phyloP scores from a whole-genome alignment of 2,888 invertebrate species.

The Synanthedon tipuliformis region DNA sequence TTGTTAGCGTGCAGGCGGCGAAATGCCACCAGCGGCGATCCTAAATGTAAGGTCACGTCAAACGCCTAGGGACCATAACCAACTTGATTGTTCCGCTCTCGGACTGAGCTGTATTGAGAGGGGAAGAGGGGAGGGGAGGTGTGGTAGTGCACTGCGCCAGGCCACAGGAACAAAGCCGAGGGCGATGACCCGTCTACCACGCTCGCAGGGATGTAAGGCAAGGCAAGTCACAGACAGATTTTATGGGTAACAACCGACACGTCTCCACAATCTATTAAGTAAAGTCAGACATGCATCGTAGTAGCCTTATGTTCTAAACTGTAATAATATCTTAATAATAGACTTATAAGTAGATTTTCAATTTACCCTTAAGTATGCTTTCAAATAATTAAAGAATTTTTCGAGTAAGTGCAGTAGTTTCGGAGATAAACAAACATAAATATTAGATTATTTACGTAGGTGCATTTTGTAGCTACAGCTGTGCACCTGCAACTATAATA shows the following conservation, averaged over 20 bases:
- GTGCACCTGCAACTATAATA: no score
- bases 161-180: constrained; percentile 51
- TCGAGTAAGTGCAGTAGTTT: no score
- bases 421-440: no score
- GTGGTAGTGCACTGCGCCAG: constrained; percentile 11
- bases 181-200: constrained; percentile 42
- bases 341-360: no score
- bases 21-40: constrained; percentile 13
- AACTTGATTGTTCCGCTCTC: constrained; percentile 27
- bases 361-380: no score
- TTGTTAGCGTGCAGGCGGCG: constrained; percentile 10
- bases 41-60: constrained; percentile 19
- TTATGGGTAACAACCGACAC: background rate
- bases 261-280: background rate
- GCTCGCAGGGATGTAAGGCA: constrained; percentile 20
- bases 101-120: constrained; percentile 5
- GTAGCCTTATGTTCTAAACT: no score
- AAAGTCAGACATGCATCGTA: background rate
- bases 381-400: no score
- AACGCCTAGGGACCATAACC: constrained; percentile 27
- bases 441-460: no score
- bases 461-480: no score
- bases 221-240: background rate
- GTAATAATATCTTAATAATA: no score
- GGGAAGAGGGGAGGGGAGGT: constrained; percentile 3